Base-by-base conservation (phyloP, 2,888 invertebrate genomes). In the Agrochola lychnidis region DNA sequence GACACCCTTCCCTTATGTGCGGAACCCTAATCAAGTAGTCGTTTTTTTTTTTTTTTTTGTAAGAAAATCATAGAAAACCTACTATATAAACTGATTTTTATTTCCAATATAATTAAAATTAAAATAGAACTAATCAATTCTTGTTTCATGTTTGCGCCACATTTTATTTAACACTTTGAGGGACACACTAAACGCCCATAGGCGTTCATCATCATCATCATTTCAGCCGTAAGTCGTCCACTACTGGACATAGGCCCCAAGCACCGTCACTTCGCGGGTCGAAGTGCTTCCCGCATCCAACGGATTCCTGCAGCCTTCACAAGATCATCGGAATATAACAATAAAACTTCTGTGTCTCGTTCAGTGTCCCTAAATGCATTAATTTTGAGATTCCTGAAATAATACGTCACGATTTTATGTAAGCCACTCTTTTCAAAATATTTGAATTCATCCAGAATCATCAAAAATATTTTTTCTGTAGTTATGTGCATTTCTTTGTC, bases 301-400 rank as follows among this genome's bases (percentile, higher is more conserved):
- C 36, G 36, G 36, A 36, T 36, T 36, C 36, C 36, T 36, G 36
- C 36, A 36, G 36, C 36, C 36, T 36, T 3, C 36, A 36, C 36
- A 36, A 36, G 36, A 36, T 36, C 36, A 36, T 36, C 36, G 3
- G 36, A 36, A 36, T 16, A 16, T 48, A 48, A 16, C 16, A 48
- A 48, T 16, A 19, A 48, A 48, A 42, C 42, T 42, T 42, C 12
- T 45, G 12, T 10, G 42, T 48, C 48, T 48, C 16, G 48, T 48
- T 48, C 19, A 48, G 16, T 48, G 19, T 48, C 48, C 2, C 2
- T 16, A 16, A 48, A 48, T 48, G 48, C 48, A 2, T 19, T n/a
- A 30, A 78, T 64, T 70, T 81, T 53, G 76, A 81, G 79, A 79
- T 79, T 79, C 76, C 51, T 56, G 42, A 56, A 30, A 56, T 63